A percentile compares a stretch with the other conserved stretches of the same genome.
phyloP scores from a whole-genome alignment of 2,797 vertebrate genomes.

The Typhlichthys eigenmanni region DNA sequence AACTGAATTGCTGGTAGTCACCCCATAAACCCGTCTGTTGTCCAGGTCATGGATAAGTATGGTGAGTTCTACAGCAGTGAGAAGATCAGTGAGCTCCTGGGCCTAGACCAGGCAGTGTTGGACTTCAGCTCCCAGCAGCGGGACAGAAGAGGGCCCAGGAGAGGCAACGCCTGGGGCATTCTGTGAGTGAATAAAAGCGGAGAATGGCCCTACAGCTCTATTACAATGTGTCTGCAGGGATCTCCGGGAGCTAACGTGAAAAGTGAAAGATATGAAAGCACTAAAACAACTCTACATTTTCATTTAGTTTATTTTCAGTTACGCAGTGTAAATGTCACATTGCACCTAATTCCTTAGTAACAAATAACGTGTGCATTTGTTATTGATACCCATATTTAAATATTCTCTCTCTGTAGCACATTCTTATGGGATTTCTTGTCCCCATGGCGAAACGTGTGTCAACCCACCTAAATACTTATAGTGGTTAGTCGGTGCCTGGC shows the following conservation, averaged over 20 bases:
- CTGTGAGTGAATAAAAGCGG: constrained; percentile 77
- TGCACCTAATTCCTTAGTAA: background rate
- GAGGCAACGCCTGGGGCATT: constrained; percentile 78
- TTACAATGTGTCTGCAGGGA: too few relatives aligned
- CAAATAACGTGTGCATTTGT: background rate
- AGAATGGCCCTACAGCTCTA: background rate
- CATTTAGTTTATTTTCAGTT: too few relatives aligned
- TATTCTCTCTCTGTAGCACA: background rate
- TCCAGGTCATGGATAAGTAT: constrained; percentile 94
- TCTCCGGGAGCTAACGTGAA: too few relatives aligned
- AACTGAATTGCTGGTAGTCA: too few relatives aligned
- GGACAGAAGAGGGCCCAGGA: constrained; percentile 82
- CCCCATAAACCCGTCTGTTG: constrained; percentile 21
- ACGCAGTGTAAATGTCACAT: background rate
- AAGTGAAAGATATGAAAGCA: too few relatives aligned
- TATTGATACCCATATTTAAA: background rate
- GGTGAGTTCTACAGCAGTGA: constrained; percentile 88
- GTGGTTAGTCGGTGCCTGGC: too few relatives aligned
- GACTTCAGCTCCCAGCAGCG: constrained; percentile 85
- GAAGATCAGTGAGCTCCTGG: constrained; percentile 89
- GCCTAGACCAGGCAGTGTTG: constrained; percentile 88
- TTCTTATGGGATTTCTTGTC: too few relatives aligned
- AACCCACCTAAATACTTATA: too few relatives aligned
- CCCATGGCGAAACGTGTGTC: too few relatives aligned
- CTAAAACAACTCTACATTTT: too few relatives aligned